phyloP scores from a whole-genome alignment of 2,888 invertebrate species.

The Deilephila elpenor region DNA sequence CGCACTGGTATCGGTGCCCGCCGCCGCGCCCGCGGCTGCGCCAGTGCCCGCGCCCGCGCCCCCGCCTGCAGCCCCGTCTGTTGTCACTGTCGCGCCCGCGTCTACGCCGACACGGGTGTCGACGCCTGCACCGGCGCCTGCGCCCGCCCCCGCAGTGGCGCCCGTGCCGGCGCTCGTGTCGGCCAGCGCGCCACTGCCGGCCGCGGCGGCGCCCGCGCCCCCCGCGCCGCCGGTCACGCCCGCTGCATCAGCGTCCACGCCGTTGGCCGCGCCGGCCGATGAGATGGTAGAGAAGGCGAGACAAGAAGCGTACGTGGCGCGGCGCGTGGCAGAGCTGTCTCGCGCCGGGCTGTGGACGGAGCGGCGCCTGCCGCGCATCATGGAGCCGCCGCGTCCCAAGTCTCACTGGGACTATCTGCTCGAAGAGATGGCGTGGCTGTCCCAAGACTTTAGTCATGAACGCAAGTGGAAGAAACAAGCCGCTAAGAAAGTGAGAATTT shows the following conservation, averaged over 20 bases:
- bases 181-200: conserved; percentile 78
- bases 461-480: conserved; percentile 98
- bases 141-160: neutral
- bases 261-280: conserved; percentile 74
- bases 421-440: conserved; percentile 99
- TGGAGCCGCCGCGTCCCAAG: conserved; percentile 95
- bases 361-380: conserved; percentile 94
- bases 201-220: conserved; percentile 37
- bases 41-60: conserved; percentile 84
- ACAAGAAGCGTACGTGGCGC: conserved; percentile 96
- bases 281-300: conserved; percentile 76
- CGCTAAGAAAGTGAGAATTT: conserved; percentile 89
- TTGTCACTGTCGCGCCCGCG: conserved; percentile 34
- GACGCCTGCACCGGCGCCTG: neutral
- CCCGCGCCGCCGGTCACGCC: conserved; percentile 36
- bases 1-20: conserved; percentile 36
- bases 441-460: conserved; percentile 98
- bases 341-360: conserved; percentile 98
- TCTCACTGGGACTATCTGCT: conserved; percentile 99
- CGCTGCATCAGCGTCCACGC: conserved; percentile 68
- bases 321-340: conserved; percentile 95
- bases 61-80: conserved; percentile 65
- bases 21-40: conserved; percentile 50
- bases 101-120: neutral
- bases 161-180: conserved; percentile 82